Base-by-base conservation (phyloP, 2,888 invertebrate species). In the Athalia circularis region DNA sequence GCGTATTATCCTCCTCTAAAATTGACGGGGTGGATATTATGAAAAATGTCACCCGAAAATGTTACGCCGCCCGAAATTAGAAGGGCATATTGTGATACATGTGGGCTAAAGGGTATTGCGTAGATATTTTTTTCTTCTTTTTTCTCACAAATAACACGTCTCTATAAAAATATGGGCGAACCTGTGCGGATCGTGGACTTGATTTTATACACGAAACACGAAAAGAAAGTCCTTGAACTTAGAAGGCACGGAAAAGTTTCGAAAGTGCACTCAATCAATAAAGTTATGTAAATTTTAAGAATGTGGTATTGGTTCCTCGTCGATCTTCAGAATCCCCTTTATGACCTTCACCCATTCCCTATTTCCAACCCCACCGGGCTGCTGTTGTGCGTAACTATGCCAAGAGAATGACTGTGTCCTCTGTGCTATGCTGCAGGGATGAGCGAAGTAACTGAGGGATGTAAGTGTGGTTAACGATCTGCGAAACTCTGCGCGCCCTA, bases 291-390 rank as follows among this genome's bases (percentile, higher is more conserved):
- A 9, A 29, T 59, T 5, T 47, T 70, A 45, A 47, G 11, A 70
- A 70, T 47, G 70, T 59, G 70, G 45, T 70, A 59, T 70, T 70
- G 57, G 57, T 70, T 47, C 13, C 57, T n/a, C 13, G 45, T 52
- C 29, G 11, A 5, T 57, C 45, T 43, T 70, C 45, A 57, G 70
- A 43, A 70, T 57, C 7, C 45, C 8, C 52, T 52, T 9, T 54
- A n/a, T n/a, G 11, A 59, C 45, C 54, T 70, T 70, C 13, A 57
- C 45, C 45, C 59, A n/a, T 6, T 64, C 52, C 29, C 48, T 8
- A 65, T 47, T 29, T 29, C 47, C 7, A 68, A 47, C 68, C n/a
- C 11, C 50, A 52, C 45, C 43, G 11, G 6, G 6, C 52, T 29
- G 0, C 5, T 3, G 54, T 67, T 67, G 5, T 52, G 67, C 50